phyloP scores from a whole-genome alignment of 2,797 vertebrate genomes.

The Chrysocyon brachyurus region DNA sequence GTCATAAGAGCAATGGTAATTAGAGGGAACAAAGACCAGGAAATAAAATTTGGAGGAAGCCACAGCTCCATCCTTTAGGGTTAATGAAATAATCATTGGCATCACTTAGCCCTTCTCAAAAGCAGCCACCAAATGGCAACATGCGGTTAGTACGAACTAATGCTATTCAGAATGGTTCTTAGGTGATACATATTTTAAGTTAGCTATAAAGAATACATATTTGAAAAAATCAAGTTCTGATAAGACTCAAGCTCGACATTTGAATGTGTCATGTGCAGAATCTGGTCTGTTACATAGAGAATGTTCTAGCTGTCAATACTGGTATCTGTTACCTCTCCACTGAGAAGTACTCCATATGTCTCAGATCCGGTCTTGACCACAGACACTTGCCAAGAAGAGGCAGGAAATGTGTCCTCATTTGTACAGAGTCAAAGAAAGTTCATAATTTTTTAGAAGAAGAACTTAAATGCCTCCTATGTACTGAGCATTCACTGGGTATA shows the following conservation, averaged over 20 bases:
- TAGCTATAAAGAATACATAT: conserved; percentile 28
- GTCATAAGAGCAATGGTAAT: neutral
- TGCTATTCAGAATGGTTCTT: conserved; percentile 13
- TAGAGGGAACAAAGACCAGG: neutral
- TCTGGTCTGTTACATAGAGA: neutral
- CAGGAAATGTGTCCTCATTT: neutral
- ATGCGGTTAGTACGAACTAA: neutral
- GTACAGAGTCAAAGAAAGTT: neutral
- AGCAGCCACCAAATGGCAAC: neutral
- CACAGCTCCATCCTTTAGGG: neutral
- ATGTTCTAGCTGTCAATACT: neutral
- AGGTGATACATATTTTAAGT: conserved; percentile 21
- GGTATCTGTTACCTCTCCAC: neutral
- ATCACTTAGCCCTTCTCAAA: neutral
- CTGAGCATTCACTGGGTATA: neutral
- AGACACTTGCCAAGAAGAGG: conserved; percentile 37
- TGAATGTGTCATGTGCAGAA: conserved; percentile 40
- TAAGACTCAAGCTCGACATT: neutral
- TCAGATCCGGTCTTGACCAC: conserved; percentile 40
- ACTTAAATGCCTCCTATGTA: neutral
- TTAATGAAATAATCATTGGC: conserved; percentile 32
- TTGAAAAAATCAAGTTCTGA: conserved; percentile 47
- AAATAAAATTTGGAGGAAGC: conserved; percentile 43
- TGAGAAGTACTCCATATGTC: neutral
- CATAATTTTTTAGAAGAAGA: neutral